phyloP scores from a whole-genome alignment of 2,113 vertebrate species.

The Panthera uncia region DNA sequence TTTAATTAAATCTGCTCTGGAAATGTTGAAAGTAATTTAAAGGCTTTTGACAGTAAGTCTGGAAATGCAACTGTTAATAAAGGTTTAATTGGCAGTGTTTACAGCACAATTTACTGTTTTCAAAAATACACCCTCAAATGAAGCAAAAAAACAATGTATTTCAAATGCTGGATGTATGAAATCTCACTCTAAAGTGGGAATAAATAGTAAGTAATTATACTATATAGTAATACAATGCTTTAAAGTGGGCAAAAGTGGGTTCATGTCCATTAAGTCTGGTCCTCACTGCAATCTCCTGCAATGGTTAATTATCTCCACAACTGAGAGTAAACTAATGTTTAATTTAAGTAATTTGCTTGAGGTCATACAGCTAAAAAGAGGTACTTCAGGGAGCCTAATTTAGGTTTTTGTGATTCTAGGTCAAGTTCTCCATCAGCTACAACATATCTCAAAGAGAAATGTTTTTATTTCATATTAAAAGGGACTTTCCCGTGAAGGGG shows the following conservation, averaged over 20 bases:
- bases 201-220: not conserved
- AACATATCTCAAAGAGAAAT: not conserved
- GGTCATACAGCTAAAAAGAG: not conserved
- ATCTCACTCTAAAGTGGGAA: not conserved
- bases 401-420: not conserved
- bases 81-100: not conserved
- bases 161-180: not conserved
- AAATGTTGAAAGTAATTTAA: constrained; percentile 30
- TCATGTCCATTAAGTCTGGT: not conserved
- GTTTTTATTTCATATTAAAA: not conserved
- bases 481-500: not conserved
- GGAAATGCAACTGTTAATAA: not conserved
- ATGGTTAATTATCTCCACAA: not conserved
- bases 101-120: not conserved
- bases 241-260: not conserved
- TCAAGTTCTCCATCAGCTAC: not conserved
- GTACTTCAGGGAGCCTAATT: not conserved
- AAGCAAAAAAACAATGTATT: not conserved
- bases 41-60: not conserved
- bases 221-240: not conserved
- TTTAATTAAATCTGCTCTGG: not conserved
- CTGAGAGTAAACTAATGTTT: not conserved
- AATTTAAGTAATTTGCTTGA: not conserved
- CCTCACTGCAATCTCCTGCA: not conserved
- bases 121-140: not conserved